These are phyloP conservation scores for Stigmatopora nigra DNA, from an alignment of 2,113 vertebrate species.

Conservation along the genomic window DNA sequence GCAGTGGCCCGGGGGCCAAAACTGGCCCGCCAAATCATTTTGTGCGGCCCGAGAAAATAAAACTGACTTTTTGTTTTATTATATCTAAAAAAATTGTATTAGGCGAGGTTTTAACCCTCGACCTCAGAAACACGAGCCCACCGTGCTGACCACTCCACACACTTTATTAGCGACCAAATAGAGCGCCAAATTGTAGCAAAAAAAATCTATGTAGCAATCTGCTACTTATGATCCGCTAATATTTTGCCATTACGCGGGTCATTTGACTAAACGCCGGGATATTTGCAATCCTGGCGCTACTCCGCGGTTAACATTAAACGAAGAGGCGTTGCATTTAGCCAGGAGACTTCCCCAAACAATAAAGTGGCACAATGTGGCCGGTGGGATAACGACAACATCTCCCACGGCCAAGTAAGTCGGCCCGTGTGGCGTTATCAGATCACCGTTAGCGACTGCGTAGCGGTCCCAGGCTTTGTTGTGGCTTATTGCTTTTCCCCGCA, in stretches of 20 bases:
- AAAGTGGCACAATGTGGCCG: slow-evolving; percentile 10
- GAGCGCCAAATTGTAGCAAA: background rate
- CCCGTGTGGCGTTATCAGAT: slow-evolving; percentile 42
- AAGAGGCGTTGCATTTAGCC: background rate
- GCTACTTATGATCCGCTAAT: background rate
- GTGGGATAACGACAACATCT: slow-evolving; percentile 49
- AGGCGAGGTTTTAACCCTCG: no score
- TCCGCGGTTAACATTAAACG: background rate
- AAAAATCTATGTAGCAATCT: background rate
- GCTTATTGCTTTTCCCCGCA: slow-evolving; percentile 50
- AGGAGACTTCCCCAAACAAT: slow-evolving; percentile 24
- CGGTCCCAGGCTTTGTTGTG: slow-evolving; percentile 20
- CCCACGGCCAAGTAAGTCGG: slow-evolving; percentile 43
- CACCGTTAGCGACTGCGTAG: slow-evolving; percentile 14
- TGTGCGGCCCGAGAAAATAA: no score
- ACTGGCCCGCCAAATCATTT: no score
- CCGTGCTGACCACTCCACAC: no score
- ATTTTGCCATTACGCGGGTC: background rate
- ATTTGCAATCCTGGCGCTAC: background rate
- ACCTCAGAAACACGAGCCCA: no score
- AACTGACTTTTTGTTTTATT: no score
- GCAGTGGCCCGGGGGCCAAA: no score
- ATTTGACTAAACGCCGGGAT: background rate
- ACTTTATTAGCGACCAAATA: background rate
- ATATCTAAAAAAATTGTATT: no score